phyloP scores from a whole-genome alignment of 2,797 vertebrate genomes.

The Jordanella pulchra region DNA sequence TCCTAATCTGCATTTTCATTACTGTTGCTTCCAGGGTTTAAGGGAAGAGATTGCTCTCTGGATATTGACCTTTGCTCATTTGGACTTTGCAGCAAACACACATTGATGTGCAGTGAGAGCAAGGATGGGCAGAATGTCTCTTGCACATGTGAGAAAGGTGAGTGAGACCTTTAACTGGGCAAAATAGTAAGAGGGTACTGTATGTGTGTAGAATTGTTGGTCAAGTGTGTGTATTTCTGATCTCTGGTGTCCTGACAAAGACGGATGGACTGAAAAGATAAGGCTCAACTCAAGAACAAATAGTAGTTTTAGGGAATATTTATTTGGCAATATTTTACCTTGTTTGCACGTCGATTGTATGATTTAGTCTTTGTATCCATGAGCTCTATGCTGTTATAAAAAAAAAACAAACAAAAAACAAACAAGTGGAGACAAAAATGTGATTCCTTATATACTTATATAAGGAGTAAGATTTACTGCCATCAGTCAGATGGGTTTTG shows the following conservation, averaged over 20 bases:
- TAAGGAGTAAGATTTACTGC: background rate
- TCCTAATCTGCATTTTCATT: slow-evolving; percentile 24
- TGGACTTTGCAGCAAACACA: slow-evolving; percentile 67
- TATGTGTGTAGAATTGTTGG: background rate
- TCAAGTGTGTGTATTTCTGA: slow-evolving; percentile 6
- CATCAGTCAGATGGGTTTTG: slow-evolving; percentile 18
- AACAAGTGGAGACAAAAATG: no score
- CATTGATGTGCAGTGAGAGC: slow-evolving; percentile 66
- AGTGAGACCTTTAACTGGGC: slow-evolving; percentile 29
- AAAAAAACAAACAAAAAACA: slow-evolving; percentile 18
- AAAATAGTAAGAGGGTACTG: background rate
- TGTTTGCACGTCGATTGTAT: background rate
- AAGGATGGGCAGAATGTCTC: slow-evolving; percentile 67
- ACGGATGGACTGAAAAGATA: background rate
- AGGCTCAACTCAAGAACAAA: slow-evolving; percentile 1
- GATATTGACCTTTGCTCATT: slow-evolving; percentile 74
- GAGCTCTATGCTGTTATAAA: slow-evolving; percentile 1
- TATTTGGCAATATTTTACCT: background rate
- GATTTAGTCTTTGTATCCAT: background rate
- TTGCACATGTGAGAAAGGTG: slow-evolving; percentile 70
- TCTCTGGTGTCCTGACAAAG: slow-evolving; percentile 2
- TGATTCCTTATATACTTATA: slow-evolving; percentile 14
- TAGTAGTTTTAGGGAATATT: background rate
- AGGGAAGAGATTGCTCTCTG: slow-evolving; percentile 71
- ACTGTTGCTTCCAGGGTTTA: slow-evolving; percentile 61